phyloP scores from a whole-genome alignment of 2,113 vertebrate species.

The Lota lota region DNA sequence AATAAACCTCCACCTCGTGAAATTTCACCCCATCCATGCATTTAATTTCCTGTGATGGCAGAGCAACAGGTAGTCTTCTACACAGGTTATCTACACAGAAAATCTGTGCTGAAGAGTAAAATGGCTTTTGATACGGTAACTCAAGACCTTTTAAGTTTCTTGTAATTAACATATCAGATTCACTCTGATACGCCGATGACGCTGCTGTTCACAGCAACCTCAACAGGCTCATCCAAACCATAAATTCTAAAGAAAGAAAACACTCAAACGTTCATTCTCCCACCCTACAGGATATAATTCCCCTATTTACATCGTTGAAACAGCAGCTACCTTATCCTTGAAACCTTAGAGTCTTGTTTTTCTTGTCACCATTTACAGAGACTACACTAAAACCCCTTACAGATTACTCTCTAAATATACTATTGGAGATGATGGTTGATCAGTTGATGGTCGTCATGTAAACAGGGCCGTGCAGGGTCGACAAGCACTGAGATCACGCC shows the following conservation, averaged over 20 bases:
- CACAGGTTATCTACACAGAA: too few species aligned
- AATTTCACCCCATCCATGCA: too few species aligned
- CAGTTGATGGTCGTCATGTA: slow-evolving; percentile 46
- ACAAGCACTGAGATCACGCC: slow-evolving; percentile 32
- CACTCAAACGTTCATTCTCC: slow-evolving; percentile 9
- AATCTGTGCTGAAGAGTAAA: too few species aligned
- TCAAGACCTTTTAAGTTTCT: too few species aligned
- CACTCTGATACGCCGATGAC: too few species aligned
- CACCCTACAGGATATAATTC: slow-evolving; percentile 32
- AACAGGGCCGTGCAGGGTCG: slow-evolving; percentile 29
- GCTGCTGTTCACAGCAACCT: neutral
- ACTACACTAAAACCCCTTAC: slow-evolving; percentile 42
- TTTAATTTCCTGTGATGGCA: too few species aligned
- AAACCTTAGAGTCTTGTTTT: slow-evolving; percentile 51
- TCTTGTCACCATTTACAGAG: slow-evolving; percentile 47
- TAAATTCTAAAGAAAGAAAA: too few species aligned
- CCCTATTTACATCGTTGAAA: slow-evolving; percentile 42
- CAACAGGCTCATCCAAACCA: neutral
- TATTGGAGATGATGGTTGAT: slow-evolving; percentile 8
- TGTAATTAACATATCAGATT: too few species aligned
- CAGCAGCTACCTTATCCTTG: slow-evolving; percentile 35
- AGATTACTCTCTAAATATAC: slow-evolving; percentile 40
- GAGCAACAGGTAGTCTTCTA: too few species aligned
- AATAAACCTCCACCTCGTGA: too few species aligned
- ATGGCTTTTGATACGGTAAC: too few species aligned